phyloP scores from a whole-genome alignment of 2,888 invertebrate genomes.

The Bugulina stolonifera region DNA sequence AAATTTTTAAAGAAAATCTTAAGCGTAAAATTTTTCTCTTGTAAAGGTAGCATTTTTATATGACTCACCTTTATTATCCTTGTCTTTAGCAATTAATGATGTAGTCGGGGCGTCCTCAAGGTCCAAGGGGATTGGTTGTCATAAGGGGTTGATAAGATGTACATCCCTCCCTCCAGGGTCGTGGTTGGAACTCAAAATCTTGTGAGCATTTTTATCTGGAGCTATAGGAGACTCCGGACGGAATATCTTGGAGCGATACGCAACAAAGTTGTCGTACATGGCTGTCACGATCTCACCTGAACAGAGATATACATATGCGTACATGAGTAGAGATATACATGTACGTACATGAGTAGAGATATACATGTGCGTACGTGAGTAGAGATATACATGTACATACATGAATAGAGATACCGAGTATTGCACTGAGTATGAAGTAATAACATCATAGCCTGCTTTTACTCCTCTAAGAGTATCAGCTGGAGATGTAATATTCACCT shows the following conservation, averaged over 20 bases:
- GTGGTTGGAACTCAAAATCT: background rate
- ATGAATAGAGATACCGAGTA: too few relatives aligned
- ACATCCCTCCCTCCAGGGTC: background rate
- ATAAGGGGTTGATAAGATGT: background rate
- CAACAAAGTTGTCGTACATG: conserved; percentile 24
- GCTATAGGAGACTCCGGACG: conserved; percentile 15
- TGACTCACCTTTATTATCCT: background rate
- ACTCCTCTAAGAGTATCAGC: too few relatives aligned
- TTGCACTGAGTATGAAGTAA: too few relatives aligned
- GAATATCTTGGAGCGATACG: conserved; percentile 11
- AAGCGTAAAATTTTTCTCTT: too few relatives aligned
- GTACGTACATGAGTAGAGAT: too few relatives aligned
- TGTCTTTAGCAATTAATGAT: background rate
- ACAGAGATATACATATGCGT: background rate
- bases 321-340: too few relatives aligned
- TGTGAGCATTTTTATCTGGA: conserved; percentile 10
- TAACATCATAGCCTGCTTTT: too few relatives aligned
- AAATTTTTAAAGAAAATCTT: too few relatives aligned
- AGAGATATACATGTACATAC: too few relatives aligned
- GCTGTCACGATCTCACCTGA: conserved; percentile 20
- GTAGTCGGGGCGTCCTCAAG: background rate
- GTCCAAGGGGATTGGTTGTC: conserved; percentile 25
- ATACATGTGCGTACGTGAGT: too few relatives aligned
- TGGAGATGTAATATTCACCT: too few relatives aligned
- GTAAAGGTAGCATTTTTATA: too few relatives aligned